Conservation (phyloP, 2,888 invertebrate species). For the Venusia cambrica region DNA sequence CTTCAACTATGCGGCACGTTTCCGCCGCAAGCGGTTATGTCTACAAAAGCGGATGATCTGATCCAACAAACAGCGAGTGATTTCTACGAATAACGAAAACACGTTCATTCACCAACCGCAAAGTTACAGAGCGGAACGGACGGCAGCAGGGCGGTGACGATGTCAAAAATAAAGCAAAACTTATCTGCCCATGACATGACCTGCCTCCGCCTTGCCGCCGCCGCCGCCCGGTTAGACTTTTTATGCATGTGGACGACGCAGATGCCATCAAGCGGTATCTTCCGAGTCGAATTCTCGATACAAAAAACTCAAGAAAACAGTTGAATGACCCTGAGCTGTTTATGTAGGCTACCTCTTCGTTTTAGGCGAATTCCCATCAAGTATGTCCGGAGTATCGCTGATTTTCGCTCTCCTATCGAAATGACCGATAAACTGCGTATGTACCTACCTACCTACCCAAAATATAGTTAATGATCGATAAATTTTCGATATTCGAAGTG, state of each 20-base stretch:
- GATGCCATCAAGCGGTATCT: too few species aligned
- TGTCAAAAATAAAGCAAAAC: slow-evolving; percentile 54
- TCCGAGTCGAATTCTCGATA: too few species aligned
- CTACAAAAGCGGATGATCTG: slow-evolving; percentile 40
- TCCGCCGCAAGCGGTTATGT: slow-evolving; percentile 43
- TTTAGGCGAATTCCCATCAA: too few species aligned
- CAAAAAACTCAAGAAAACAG: slow-evolving; percentile 6
- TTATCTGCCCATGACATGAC: slow-evolving; percentile 42
- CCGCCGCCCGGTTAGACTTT: slow-evolving; percentile 1
- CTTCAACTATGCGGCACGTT: slow-evolving; percentile 48
- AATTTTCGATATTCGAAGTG: too few species aligned
- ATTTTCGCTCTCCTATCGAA: too few species aligned
- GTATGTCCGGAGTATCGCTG: too few species aligned
- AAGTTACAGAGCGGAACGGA: slow-evolving; percentile 51
- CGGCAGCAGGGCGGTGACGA: slow-evolving; percentile 27
- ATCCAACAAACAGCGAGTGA: slow-evolving; percentile 49
- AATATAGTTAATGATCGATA: too few species aligned
- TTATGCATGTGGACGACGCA: too few species aligned
- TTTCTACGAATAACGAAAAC: slow-evolving; percentile 59
- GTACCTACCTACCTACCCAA: too few species aligned
- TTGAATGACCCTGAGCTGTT: slow-evolving; percentile 4
- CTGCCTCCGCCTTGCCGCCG: slow-evolving; percentile 19
- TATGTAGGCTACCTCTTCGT: too few species aligned
- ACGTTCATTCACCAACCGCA: slow-evolving; percentile 57
- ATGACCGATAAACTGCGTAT: too few species aligned